Evolutionary conservation across 2,113 vertebrate genomes (phyloP).

Genomic region (Rattus norvegicus): GRCr8 NC_086037.1:7467001-7467500

Average conservation of each 20-base stretch:
- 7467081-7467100: too few species aligned
- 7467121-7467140: too few species aligned
- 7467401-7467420: background rate
- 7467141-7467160: too few species aligned
- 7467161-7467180: too few species aligned
- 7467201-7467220: background rate
- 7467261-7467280: background rate
- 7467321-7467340: background rate
- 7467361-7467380: too few species aligned
- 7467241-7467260: background rate
- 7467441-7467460: background rate
- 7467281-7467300: background rate
- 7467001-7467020: too few species aligned
- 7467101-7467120: too few species aligned
- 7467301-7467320: too few species aligned
- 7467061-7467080: too few species aligned
- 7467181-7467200: too few species aligned
- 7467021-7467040: too few species aligned
- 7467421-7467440: background rate
- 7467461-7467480: background rate
- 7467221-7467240: background rate
- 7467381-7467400: background rate
- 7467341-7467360: background rate
- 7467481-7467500: background rate
- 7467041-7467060: too few species aligned